Evolutionary conservation across 2,113 vertebrate species (phyloP).

Genomic region (Panthera uncia): DNA sequence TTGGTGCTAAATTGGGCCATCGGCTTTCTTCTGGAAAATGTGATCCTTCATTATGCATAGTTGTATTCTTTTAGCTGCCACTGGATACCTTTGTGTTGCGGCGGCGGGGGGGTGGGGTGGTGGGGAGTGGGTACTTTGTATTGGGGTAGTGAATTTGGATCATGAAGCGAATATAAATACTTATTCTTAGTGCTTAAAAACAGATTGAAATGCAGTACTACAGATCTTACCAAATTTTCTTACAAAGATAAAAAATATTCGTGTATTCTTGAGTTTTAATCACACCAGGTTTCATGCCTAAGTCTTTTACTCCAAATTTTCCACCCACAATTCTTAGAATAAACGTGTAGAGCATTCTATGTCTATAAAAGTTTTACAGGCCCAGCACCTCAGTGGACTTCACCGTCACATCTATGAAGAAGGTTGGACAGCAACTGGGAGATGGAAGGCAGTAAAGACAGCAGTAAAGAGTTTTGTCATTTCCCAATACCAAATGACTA

Average conservation of each 20-base stretch:
- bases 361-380: not conserved
- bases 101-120: fast-evolving
- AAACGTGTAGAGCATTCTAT: not conserved
- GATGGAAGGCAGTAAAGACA: not conserved
- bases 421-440: not conserved
- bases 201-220: not conserved
- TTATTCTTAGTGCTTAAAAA: not conserved
- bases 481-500: not conserved
- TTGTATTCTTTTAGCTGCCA: not conserved
- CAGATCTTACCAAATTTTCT: not conserved
- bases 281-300: not conserved
- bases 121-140: not conserved
- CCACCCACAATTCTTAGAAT: not conserved
- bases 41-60: not conserved
- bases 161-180: not conserved
- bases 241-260: not conserved
- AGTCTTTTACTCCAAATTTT: not conserved
- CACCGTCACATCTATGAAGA: not conserved
- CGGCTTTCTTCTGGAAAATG: not conserved
- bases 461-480: not conserved
- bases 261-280: not conserved
- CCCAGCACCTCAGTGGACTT: not conserved
- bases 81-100: not conserved
- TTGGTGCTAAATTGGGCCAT: not conserved
- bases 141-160: not conserved